Evolutionary conservation across 2,888 invertebrate species (phyloP).

Genomic region (Sinohyriopsis cumingii): DNA sequence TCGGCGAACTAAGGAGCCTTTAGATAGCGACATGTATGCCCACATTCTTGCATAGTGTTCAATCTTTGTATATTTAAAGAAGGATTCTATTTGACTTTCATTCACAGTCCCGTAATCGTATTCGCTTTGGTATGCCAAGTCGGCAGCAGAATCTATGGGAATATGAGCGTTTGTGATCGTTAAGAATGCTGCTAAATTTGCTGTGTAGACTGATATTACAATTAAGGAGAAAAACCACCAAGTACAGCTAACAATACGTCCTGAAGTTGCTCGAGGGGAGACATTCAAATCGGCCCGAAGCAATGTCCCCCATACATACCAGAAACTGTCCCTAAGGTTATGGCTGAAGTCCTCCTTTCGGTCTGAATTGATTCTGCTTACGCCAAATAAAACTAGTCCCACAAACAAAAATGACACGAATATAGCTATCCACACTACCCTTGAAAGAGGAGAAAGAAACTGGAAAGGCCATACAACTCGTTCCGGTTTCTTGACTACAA

Average conservation of each 20-base stretch:
- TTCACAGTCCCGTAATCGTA: conserved; percentile 66
- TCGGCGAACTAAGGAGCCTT: conserved; percentile 51
- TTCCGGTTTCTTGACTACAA: conserved; percentile 92
- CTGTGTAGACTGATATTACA: conserved; percentile 64
- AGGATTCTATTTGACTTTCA: conserved; percentile 61
- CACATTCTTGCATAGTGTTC: conserved; percentile 59
- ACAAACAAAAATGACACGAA: conserved; percentile 59
- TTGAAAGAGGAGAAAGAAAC: conserved; percentile 95
- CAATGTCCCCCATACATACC: conserved; percentile 67
- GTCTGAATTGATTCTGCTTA: conserved; percentile 61
- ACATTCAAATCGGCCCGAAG: conserved; percentile 59
- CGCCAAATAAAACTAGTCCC: conserved; percentile 58
- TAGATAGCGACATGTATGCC: conserved; percentile 57
- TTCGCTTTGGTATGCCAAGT: conserved; percentile 55
- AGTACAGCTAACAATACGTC: conserved; percentile 58
- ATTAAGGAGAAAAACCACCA: conserved; percentile 68
- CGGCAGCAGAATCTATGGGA: conserved; percentile 56
- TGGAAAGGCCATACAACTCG: conserved; percentile 93
- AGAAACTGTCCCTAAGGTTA: conserved; percentile 63
- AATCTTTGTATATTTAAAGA: conserved; percentile 63
- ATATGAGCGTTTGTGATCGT: conserved; percentile 60
- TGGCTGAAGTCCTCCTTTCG: conserved; percentile 31
- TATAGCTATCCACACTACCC: conserved; percentile 79
- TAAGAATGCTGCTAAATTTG: conserved; percentile 65
- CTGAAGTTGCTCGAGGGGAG: conserved; percentile 57